Evolutionary conservation across 92 coral and sea anemone species (phyloP).

Genomic region (Umimayanthus chanpuru): DNA sequence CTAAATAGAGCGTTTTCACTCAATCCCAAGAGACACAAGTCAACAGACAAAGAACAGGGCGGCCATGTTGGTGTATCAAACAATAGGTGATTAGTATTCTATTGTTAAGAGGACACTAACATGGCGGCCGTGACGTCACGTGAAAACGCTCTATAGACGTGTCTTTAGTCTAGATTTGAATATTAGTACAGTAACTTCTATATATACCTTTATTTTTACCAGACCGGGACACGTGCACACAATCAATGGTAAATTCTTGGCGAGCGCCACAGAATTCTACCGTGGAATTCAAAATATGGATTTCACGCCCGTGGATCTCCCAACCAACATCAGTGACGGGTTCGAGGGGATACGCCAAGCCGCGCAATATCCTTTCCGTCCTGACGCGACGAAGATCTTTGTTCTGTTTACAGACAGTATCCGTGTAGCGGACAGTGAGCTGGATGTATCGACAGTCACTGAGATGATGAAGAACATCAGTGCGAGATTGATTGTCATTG

Average conservation of each 20-base stretch:
- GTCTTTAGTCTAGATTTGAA: no score
- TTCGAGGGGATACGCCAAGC: constrained; percentile 66
- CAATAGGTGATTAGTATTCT: no score
- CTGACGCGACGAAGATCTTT: constrained; percentile 63
- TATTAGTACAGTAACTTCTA: neutral
- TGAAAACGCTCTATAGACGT: no score
- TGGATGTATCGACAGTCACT: constrained; percentile 44
- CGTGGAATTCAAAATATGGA: constrained; percentile 41
- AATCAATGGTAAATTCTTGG: constrained; percentile 55
- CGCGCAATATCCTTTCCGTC: constrained; percentile 68
- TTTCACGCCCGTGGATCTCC: constrained; percentile 33
- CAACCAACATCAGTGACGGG: constrained; percentile 65
- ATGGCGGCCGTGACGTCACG: no score
- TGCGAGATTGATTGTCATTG: constrained; percentile 69
- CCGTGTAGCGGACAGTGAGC: constrained; percentile 58
- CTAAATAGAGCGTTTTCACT: no score
- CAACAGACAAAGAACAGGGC: no score
- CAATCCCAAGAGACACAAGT: no score
- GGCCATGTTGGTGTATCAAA: no score
- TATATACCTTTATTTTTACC: neutral
- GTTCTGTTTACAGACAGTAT: constrained; percentile 65
- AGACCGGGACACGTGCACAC: constrained; percentile 74
- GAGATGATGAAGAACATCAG: constrained; percentile 58
- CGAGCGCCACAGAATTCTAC: constrained; percentile 36
- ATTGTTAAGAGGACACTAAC: no score